Base-by-base conservation (phyloP, 2,113 vertebrate genomes). In the Emydocephalus ijimae region DNA sequence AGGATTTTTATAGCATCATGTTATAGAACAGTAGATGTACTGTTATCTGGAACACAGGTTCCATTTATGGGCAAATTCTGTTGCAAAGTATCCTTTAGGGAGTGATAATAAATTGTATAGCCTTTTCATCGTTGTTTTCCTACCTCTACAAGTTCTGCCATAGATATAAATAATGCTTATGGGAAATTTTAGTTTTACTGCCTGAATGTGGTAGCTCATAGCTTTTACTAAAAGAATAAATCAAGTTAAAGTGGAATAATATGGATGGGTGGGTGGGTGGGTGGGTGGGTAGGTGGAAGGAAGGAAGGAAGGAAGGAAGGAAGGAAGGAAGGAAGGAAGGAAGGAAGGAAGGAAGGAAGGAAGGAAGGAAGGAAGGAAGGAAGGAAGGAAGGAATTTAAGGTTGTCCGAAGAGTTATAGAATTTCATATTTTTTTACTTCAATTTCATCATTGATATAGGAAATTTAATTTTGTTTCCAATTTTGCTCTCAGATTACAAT, bases 11-110 rank as follows among this genome's bases (percentile, higher is more conserved):
- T 26, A 90, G 7, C 93, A 91, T 87, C 93, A 29, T 94, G 90
- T 94, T 95, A 85, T 92, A 89, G 93, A 95, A 93, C 92, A n/a
- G 95, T 0, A 43, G 56, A 94, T 91, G 50, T 94, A 89, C 64
- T 95, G 24, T 92, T 1, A 0, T 45, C 85, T 92, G 59, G 61
- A 95, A 93, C 52, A 89, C 29, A 23, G 64, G 23, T 1, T 95
- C 29, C 74, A 69, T 96, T 93, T 87, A 92, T 74, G 92, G 34
- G 1, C 94, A 95, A 94, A 92, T 93, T 39, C 3, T 94, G n/a
- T 81, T 94, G 59, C 69, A 87, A 95, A 95, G 11, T 90, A 88
- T 95, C 52, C 94, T 96, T 0, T 90, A 93, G 95, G 94, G 96
- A 94, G 87, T 54, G 92, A 87, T 93, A 96, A 91, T 91, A 94